Evolutionary conservation across 2,113 vertebrate species (phyloP), one percentile per base, ranked within the genome.

Genomic region (Alexandromys fortis): DNA sequence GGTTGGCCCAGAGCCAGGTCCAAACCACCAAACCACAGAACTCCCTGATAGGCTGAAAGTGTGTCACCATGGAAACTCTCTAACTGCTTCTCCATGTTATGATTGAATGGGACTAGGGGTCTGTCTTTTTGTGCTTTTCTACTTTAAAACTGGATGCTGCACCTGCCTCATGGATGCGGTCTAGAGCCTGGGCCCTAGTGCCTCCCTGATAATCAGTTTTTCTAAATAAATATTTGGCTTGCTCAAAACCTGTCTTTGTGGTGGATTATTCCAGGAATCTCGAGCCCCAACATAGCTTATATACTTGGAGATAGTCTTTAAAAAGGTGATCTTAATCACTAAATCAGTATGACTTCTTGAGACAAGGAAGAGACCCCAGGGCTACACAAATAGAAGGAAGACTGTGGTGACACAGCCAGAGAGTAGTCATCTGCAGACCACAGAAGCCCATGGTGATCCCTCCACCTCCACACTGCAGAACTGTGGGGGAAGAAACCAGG

Each of bases 381-480:
- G 19, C 19, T 58, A 5, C 5, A 0, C 6, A 24, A 33, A 35
- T 13, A 67, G 35, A 90, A 16, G 61, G 67, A 81, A 87, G 75
- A 26, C 77, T 0, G 2, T n/a, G 65, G 78, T 33, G 47, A 91
- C n/a, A 7, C 4, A 67, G 47, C 0, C 0, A 45, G n/a, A 82
- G 82, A 52, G 30, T 0, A 7, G 70, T 13, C 2, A 0, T 47
- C 38, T 63, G 30, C 30, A 13, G 52, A 33, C 21, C 26, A 63
- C 30, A 72, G 68, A 85, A 13, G n/a, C n/a, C n/a, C 49, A 38
- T 83, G 83, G 28, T 12, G 4, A 75, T 22, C 65, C 70, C 55
- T 88, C 67, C 38, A 68, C 21, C 38, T 67, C 9, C 2, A 75
- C 68, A 11, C 55, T 67, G 83, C 30, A 94, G 72, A 81, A 14